Base-by-base conservation (phyloP, 2,797 vertebrate genomes). In the Anguilla pacifica region DNA sequence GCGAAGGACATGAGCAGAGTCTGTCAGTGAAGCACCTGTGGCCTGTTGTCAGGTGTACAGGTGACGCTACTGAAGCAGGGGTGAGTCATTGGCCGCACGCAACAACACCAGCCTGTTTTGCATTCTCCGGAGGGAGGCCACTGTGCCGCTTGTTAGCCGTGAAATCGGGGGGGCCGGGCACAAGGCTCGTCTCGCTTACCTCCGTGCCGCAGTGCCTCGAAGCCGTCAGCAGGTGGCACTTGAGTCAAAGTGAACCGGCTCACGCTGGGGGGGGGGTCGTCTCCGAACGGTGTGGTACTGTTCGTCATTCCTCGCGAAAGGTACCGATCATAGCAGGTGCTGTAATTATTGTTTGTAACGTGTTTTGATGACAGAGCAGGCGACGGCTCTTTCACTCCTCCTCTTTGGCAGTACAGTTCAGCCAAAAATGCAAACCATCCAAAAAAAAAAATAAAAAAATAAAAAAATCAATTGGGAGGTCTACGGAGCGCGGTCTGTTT, bases 151-250 rank as follows among this genome's bases (percentile, higher is more conserved):
- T 28, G 85, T 53, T 35, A 77, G 83, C 25, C 79, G 53, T 57
- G 39, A 46, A 82, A 83, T 15, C 0, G 55, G 59, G 35, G 39
- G 77, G 31, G 51, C 74, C 39, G 25, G 49, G 43, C 43, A 22
- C 74, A 5, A 53, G n/a, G n/a, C 79, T 82, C 25, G 84, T 77
- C 39, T 39, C 39, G 39, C 39, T 39, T 2, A 39, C 0, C 39
- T 39, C 39, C 35, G 61, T 6, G 25, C 49, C 28, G 84, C 46
- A 90, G 51, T 87, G 51, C 51, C 82, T n/a, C 46, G 15, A 25
- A 82, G 84, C 35, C 25, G 70, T 90, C 91, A 91, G 89, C 87
- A 93, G 92, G 91, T 92, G 91, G 91, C 89, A 91, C 91, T 91
- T 93, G 85, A 90, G 91, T 91, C 91, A 91, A 92, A 89, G 89